Evolutionary conservation across 2,797 vertebrate species (phyloP).

Genomic region (Pelodytes ibericus): DNA sequence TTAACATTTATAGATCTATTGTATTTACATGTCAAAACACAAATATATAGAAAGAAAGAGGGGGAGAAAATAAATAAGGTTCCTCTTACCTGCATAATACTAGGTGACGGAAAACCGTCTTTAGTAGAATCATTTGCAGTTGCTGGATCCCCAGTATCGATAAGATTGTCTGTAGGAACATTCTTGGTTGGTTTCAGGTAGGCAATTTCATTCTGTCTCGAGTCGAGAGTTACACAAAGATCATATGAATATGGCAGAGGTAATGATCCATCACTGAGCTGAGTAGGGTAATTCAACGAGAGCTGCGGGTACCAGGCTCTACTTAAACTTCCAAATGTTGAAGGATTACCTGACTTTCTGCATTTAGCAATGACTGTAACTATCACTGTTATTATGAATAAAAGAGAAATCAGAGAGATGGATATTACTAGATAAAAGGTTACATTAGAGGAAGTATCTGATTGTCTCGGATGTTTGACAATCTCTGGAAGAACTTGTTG

Average conservation of each 20-base stretch:
- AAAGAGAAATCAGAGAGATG: constrained; percentile 24
- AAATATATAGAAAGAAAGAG: too few species aligned
- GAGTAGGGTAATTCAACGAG: constrained; percentile 15
- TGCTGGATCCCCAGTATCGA: constrained; percentile 15
- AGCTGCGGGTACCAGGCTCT: not conserved
- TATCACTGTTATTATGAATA: constrained; percentile 27
- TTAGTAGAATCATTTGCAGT: constrained; percentile 8
- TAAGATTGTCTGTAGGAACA: constrained; percentile 23
- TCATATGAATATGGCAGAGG: constrained; percentile 24
- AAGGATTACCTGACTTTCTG: not conserved
- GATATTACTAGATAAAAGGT: constrained; percentile 34
- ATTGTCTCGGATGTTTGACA: not conserved
- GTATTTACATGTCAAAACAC: too few species aligned
- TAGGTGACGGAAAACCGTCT: constrained; percentile 26
- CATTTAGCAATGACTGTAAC: constrained; percentile 15
- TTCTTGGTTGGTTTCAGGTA: constrained; percentile 17
- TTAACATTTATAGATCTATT: too few species aligned
- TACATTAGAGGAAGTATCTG: constrained; percentile 22
- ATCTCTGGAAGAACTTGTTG: constrained; percentile 61
- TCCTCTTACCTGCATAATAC: too few species aligned
- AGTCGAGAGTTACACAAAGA: constrained; percentile 29
- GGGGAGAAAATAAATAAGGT: too few species aligned
- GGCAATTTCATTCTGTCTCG: constrained; percentile 30
- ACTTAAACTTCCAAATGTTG: not conserved
- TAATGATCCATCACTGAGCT: constrained; percentile 19